Evolutionary conservation across 2,888 invertebrate genomes (phyloP), one percentile per base, ranked within the genome.

Genomic region (Hypena proboscidalis): DNA sequence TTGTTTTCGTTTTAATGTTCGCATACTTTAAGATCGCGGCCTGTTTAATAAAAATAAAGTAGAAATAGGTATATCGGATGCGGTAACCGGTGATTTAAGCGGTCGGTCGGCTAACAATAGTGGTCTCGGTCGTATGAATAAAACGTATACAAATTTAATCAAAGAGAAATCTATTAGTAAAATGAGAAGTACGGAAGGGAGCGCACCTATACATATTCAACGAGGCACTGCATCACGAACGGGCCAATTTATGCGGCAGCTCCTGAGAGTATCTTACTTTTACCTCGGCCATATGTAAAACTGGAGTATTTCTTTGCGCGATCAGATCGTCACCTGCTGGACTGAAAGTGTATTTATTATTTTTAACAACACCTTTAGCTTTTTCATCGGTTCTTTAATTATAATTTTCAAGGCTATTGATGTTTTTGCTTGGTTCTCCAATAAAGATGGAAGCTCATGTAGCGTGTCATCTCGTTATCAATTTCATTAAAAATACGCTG

Each of bases 81-180:
- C 70, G 67, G 74, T 72, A 73, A 72, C 77, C 74, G 65, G 73
- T 80, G 82, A 85, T 83, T 83, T 83, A 85, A 83, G 71, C 68
- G 80, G 72, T 68, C 60, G 77, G 73, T 74, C 66, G 69, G 71
- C 77, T 76, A 86, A 89, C 87, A 87, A 85, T 86, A 87, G 84
- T 81, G 72, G 82, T 76, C 77, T 78, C 74, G 65, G 61, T 64
- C 80, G 79, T 85, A 87, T 88, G 89, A 87, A 89, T 90, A 89
- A 89, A 90, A 88, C 83, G 85, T 85, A 87, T 86, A 90, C 90
- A 90, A 90, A 90, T 90, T 90, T 90, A 90, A 90, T 90, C 90
- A 90, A 87, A 90, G 87, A 85, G 85, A 88, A 90, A 90, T 90
- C 90, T 90, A 90, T 90, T 90, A 90, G 90, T 89, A 90, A 90